Conservation (phyloP, 2,797 vertebrate species). For the Loris lydekkerianus region DNA sequence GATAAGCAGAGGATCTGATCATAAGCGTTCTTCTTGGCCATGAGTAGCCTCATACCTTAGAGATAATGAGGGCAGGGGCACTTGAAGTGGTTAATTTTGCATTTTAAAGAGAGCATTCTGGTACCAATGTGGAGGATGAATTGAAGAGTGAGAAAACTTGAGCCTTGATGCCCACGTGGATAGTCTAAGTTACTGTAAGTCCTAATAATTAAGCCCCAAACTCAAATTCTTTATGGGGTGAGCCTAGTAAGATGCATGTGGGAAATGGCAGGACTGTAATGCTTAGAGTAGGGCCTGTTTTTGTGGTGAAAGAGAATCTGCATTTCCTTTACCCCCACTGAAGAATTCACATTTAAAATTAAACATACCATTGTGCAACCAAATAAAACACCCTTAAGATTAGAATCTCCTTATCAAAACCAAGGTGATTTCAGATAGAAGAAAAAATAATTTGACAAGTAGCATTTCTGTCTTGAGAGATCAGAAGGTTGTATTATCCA, state of each 20-base stretch:
- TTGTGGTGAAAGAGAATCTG: neutral
- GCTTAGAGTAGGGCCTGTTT: neutral
- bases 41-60: neutral
- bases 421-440: neutral
- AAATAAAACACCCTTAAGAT: slow-evolving; percentile 1
- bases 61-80: neutral
- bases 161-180: slow-evolving; percentile 5
- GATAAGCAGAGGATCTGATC: neutral
- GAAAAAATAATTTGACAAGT: slow-evolving; percentile 24
- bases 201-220: neutral
- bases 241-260: neutral
- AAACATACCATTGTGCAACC: neutral
- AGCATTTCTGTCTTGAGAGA: slow-evolving; percentile 27
- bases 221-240: slow-evolving; percentile 18
- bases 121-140: slow-evolving; percentile 3
- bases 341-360: neutral
- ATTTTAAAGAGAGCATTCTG: slow-evolving; percentile 16
- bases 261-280: neutral
- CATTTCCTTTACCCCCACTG: neutral
- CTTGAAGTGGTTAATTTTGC: neutral
- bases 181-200: neutral
- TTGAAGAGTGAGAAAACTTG: slow-evolving; percentile 13
- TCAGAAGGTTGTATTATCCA: neutral
- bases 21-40: neutral
- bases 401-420: slow-evolving; percentile 13